A percentile compares a stretch with the other conserved stretches of the same genome.
phyloP scores from a whole-genome alignment of 2,797 vertebrate species.

The Trichosurus vulpecula region DNA sequence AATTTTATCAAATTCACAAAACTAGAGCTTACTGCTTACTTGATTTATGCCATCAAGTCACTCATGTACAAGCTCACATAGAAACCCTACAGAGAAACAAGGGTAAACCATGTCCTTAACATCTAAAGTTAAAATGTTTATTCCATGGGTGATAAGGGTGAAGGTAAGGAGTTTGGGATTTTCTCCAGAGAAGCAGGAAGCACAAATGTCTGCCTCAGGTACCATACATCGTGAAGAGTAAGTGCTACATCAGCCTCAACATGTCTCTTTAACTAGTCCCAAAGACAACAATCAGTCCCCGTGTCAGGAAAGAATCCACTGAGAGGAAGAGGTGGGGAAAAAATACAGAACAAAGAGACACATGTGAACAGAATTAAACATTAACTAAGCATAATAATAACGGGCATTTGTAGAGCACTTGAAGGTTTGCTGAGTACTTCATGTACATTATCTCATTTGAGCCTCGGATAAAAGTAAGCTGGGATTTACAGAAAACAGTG shows the following conservation, averaged over 20 bases:
- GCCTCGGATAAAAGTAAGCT: not conserved
- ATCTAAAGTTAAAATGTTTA: not conserved
- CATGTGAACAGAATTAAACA: conserved; percentile 29
- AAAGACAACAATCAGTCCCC: conserved; percentile 69
- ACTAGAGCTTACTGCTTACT: not conserved
- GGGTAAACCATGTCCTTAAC: not conserved
- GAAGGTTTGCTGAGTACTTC: not conserved
- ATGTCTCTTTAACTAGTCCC: conserved; percentile 58
- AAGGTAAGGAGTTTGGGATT: not conserved
- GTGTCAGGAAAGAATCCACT: conserved; percentile 68
- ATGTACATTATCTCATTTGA: not conserved
- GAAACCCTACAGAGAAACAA: not conserved
- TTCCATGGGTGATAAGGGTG: not conserved
- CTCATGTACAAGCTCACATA: not conserved
- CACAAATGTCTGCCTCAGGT: not conserved
- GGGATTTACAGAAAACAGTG: not conserved
- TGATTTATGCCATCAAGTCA: not conserved
- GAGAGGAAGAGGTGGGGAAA: conserved; percentile 70
- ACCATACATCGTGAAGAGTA: not conserved
- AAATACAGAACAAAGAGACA: conserved; percentile 53
- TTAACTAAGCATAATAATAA: not conserved
- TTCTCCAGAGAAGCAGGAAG: not conserved
- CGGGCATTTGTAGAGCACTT: not conserved
- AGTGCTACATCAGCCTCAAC: not conserved
- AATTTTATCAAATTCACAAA: conserved; percentile 15